A percentile compares a stretch with the other conserved stretches of the same genome.
These are phyloP conservation scores for Theocolax elegans DNA, from an alignment of 1,140 invertebrate genomes.

Conservation along the genomic window DNA sequence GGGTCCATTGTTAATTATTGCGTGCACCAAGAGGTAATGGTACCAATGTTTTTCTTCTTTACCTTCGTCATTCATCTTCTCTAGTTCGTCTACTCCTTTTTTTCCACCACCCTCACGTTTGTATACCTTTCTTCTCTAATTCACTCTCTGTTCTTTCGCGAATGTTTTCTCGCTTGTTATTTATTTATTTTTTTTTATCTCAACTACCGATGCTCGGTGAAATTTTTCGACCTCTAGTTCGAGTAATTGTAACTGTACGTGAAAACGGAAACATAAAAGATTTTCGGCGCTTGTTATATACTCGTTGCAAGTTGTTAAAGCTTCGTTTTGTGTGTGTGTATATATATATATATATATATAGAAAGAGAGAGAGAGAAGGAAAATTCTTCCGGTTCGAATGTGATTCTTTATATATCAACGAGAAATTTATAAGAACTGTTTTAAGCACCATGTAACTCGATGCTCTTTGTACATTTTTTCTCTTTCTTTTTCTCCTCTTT, in stretches of 20 bases:
- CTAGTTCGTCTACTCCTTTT: background rate
- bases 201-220: too few relatives aligned
- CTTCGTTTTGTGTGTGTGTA: too few relatives aligned
- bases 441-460: too few relatives aligned
- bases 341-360: too few relatives aligned
- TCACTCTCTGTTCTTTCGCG: background rate
- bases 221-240: too few relatives aligned
- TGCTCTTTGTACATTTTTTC: too few relatives aligned
- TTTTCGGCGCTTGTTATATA: background rate
- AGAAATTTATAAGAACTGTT: too few relatives aligned
- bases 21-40: background rate
- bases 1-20: slow-evolving; percentile 18
- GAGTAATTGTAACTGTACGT: background rate
- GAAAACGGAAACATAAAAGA: background rate
- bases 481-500: too few relatives aligned
- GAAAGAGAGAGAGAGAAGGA: too few relatives aligned
- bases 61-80: background rate
- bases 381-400: too few relatives aligned
- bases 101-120: background rate
- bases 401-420: too few relatives aligned
- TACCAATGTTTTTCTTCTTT: background rate
- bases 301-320: too few relatives aligned
- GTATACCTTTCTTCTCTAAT: background rate
- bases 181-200: background rate
- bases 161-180: background rate